These are phyloP conservation scores for Gymnogyps californianus DNA, from an alignment of 2,113 vertebrate genomes.

Conservation along the genomic window DNA sequence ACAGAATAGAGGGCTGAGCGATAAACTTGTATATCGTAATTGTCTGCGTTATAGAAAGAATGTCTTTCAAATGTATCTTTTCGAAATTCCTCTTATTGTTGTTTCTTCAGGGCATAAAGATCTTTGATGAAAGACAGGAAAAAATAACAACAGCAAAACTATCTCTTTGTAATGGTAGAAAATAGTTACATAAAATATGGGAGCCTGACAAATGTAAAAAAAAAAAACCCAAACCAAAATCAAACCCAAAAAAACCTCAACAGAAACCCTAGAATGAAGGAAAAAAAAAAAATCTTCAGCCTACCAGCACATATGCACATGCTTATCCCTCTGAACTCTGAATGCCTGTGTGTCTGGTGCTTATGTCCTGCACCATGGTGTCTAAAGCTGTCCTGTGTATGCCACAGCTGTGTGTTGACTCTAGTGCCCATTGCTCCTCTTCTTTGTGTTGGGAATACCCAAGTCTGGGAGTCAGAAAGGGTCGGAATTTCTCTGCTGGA, in stretches of 20 bases:
- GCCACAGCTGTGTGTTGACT: no score
- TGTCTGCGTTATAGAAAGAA: background rate
- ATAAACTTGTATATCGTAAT: background rate
- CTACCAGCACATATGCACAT: accelerated
- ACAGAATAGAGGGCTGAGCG: background rate
- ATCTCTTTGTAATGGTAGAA: background rate
- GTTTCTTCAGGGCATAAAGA: background rate
- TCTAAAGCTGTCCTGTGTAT: background rate
- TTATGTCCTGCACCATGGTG: background rate
- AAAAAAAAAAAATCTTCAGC: no score
- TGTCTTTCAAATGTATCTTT: background rate
- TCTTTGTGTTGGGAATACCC: no score
- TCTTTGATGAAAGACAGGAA: background rate
- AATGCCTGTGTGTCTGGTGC: background rate
- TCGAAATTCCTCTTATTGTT: background rate
- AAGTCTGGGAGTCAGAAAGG: background rate
- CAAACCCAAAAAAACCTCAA: background rate
- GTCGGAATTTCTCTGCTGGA: background rate
- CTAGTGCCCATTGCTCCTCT: no score
- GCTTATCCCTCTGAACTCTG: background rate
- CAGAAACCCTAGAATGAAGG: background rate
- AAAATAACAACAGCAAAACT: background rate
- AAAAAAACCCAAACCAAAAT: background rate
- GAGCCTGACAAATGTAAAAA: background rate
- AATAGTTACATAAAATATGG: background rate